Percentiles rank a stretch among this genome's conserved stretches.
Conservation (phyloP, 2,113 vertebrate genomes). For the Triplophysa tibetana region DNA sequence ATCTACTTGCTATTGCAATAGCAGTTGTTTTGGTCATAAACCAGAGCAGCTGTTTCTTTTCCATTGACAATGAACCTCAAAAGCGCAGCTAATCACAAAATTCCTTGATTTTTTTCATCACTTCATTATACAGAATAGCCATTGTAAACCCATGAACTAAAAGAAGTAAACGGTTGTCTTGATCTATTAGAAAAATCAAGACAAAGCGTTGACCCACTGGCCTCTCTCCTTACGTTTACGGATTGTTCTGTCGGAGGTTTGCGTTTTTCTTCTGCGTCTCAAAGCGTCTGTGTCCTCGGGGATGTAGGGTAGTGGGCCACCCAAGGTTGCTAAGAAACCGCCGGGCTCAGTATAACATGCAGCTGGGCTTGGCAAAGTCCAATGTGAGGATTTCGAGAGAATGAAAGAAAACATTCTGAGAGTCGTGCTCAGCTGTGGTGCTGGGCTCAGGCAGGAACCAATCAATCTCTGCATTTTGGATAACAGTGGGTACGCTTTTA, state of each 20-base stretch:
- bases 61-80: slow-evolving; percentile 11
- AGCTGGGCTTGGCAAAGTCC: slow-evolving; percentile 54
- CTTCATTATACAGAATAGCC: slow-evolving; percentile 26
- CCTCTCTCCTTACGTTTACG: slow-evolving; percentile 8
- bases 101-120: slow-evolving; percentile 16
- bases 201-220: slow-evolving; percentile 20
- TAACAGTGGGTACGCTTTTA: slow-evolving; percentile 4
- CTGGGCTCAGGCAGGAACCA: slow-evolving; percentile 1
- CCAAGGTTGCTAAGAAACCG: slow-evolving; percentile 69
- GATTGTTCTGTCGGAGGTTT: slow-evolving; percentile 27
- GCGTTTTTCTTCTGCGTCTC: slow-evolving; percentile 37
- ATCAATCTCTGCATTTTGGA: neutral
- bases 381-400: slow-evolving; percentile 33
- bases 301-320: slow-evolving; percentile 72
- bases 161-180: slow-evolving; percentile 29
- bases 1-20: neutral
- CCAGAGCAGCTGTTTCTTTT: slow-evolving; percentile 1
- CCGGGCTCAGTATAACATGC: slow-evolving; percentile 63
- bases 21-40: slow-evolving; percentile 7
- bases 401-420: slow-evolving; percentile 26
- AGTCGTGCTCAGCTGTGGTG: slow-evolving; percentile 35
- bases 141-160: slow-evolving; percentile 38
- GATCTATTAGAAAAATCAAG: slow-evolving; percentile 16
- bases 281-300: slow-evolving; percentile 53
- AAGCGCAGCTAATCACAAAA: slow-evolving; percentile 25